A percentile compares a stretch with the other conserved stretches of the same genome.
These are phyloP conservation scores for Gyps fulvus DNA, from an alignment of 2,113 vertebrate species.

Conservation along the genomic window DNA sequence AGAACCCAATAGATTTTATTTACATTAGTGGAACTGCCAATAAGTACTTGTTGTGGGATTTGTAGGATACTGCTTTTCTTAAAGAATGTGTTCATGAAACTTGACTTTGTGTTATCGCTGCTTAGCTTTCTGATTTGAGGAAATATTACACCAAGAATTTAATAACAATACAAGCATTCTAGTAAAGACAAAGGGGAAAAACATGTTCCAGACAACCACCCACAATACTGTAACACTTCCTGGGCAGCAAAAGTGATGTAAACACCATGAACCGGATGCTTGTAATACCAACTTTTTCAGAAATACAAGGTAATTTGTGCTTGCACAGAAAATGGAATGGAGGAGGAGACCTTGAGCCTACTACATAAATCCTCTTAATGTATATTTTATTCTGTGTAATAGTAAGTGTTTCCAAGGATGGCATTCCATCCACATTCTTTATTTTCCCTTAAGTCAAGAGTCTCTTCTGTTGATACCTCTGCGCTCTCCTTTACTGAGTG, in stretches of 20 bases:
- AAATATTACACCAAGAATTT: background rate
- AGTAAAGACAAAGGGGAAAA: background rate
- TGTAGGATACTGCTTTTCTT: constrained; percentile 39
- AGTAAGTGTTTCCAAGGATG: background rate
- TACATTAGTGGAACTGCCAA: constrained; percentile 57
- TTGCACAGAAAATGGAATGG: background rate
- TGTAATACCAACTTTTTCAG: background rate
- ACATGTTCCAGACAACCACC: background rate
- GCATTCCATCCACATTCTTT: background rate
- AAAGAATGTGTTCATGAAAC: background rate
- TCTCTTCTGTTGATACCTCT: background rate
- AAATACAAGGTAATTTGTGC: background rate
- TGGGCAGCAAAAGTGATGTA: background rate
- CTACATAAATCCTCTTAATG: background rate
- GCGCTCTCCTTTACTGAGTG: background rate
- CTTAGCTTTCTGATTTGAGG: background rate
- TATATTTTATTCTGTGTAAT: background rate
- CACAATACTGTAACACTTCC: background rate
- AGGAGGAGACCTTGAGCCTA: background rate
- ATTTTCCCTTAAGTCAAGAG: background rate
- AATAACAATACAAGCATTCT: background rate
- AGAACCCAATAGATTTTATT: constrained; percentile 70
- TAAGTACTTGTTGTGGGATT: constrained; percentile 26
- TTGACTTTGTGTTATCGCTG: background rate
- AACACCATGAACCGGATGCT: background rate